Conservation (phyloP, 2,113 vertebrate species). For the Aptenodytes patagonicus region DNA sequence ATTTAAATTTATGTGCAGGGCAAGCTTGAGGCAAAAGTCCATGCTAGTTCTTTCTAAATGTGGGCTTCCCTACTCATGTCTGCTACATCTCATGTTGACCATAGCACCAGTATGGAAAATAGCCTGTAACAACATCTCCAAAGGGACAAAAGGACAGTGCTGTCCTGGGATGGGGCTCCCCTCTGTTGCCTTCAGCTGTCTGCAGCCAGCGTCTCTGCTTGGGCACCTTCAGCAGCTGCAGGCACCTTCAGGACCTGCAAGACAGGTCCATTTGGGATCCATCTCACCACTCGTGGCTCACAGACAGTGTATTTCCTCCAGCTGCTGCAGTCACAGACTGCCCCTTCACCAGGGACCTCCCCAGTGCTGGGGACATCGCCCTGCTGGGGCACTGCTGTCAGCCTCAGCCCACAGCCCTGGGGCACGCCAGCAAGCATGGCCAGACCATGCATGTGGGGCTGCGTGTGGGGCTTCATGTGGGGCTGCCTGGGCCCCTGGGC, state of each 20-base stretch:
- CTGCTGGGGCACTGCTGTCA: neutral
- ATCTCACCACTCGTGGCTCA: neutral
- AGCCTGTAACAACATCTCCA: neutral
- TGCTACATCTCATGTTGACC: neutral
- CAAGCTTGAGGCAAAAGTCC: neutral
- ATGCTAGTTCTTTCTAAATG: neutral
- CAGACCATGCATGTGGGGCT: neutral
- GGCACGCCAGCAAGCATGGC: neutral
- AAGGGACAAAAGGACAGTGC: neutral
- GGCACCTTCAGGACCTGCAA: too few species aligned
- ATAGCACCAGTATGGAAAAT: neutral
- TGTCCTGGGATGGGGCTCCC: too few species aligned
- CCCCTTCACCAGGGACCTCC: neutral
- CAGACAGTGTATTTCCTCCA: neutral
- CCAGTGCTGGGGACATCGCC: neutral
- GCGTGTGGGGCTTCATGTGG: neutral
- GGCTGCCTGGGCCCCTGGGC: neutral
- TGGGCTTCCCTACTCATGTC: neutral
- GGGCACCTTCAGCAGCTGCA: neutral
- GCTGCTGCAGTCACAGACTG: neutral
- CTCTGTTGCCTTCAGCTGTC: neutral
- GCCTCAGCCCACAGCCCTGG: neutral
- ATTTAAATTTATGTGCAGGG: neutral
- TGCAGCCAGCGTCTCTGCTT: neutral
- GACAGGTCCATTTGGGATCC: too few species aligned